These are phyloP conservation scores for Channa argus DNA, from an alignment of 2,113 vertebrate species.

Conservation along the genomic window DNA sequence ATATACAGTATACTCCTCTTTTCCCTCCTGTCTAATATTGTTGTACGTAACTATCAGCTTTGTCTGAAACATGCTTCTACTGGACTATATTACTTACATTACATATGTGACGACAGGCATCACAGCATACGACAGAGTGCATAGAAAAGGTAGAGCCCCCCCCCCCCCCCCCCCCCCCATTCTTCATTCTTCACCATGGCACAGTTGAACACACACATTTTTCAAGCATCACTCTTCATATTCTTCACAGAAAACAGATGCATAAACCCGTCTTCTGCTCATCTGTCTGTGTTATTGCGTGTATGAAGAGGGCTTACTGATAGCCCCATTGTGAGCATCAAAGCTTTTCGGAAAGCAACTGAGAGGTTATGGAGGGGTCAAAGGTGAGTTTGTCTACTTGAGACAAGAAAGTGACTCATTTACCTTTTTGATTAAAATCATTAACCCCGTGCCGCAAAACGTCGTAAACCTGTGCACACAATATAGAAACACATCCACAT, in stretches of 20 bases:
- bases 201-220: not conserved
- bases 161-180: no score
- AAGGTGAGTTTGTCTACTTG: not conserved
- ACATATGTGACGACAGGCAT: not conserved
- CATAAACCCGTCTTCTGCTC: no score
- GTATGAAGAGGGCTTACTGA: no score
- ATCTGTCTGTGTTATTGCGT: no score
- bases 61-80: constrained; percentile 2
- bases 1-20: not conserved
- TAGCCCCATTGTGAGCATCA: not conserved
- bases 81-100: not conserved
- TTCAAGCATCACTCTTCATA: constrained; percentile 21
- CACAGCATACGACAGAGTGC: not conserved
- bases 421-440: not conserved
- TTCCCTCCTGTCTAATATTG: not conserved
- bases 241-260: not conserved
- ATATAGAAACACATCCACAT: not conserved
- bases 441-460: not conserved
- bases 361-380: not conserved
- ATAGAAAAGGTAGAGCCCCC: not conserved
- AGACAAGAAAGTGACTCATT: constrained; percentile 1
- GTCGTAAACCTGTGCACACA: not conserved
- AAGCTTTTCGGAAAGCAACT: not conserved
- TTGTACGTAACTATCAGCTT: constrained; percentile 24
- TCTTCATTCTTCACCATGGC: not conserved